phyloP scores from a whole-genome alignment of 1,140 invertebrate species.

The Drosophila novamexicana region DNA sequence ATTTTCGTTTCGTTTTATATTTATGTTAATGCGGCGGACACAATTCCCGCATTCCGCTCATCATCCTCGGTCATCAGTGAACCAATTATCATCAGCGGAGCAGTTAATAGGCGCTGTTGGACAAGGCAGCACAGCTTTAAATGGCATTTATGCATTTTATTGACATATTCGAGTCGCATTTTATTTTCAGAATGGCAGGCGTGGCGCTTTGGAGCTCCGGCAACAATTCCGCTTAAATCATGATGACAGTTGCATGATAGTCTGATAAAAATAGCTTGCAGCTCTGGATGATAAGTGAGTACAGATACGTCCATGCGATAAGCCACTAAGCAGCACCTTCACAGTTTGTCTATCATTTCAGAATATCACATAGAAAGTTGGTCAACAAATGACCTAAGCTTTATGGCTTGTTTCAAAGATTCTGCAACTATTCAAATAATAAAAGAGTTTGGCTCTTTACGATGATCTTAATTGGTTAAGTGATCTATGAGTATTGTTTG shows the following conservation, averaged over 20 bases:
- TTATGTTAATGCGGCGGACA: constrained; percentile 63
- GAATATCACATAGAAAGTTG: constrained; percentile 18
- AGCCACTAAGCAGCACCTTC: constrained; percentile 24
- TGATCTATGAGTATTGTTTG: constrained; percentile 9
- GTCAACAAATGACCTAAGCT: background rate
- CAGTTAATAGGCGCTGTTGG: constrained; percentile 54
- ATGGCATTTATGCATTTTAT: constrained; percentile 63
- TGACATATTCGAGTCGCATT: constrained; percentile 57
- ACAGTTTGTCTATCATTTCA: background rate
- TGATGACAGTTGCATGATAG: constrained; percentile 13
- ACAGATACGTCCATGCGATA: constrained; percentile 31
- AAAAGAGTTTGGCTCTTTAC: constrained; percentile 5
- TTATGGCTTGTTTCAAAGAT: background rate
- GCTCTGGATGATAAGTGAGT: constrained; percentile 40
- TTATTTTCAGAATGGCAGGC: constrained; percentile 41
- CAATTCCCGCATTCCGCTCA: constrained; percentile 1
- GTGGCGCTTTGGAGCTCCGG: constrained; percentile 48
- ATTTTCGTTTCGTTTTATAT: constrained; percentile 70
- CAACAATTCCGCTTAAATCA: constrained; percentile 35
- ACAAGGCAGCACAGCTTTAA: constrained; percentile 41
- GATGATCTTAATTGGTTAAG: constrained; percentile 16
- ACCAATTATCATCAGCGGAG: constrained; percentile 65
- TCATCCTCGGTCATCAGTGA: constrained; percentile 54
- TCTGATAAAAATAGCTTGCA: constrained; percentile 15
- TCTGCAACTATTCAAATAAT: constrained; percentile 6